Evolutionary conservation across 2,888 invertebrate genomes (phyloP).

Genomic region (Leptura quadrifasciata): DNA sequence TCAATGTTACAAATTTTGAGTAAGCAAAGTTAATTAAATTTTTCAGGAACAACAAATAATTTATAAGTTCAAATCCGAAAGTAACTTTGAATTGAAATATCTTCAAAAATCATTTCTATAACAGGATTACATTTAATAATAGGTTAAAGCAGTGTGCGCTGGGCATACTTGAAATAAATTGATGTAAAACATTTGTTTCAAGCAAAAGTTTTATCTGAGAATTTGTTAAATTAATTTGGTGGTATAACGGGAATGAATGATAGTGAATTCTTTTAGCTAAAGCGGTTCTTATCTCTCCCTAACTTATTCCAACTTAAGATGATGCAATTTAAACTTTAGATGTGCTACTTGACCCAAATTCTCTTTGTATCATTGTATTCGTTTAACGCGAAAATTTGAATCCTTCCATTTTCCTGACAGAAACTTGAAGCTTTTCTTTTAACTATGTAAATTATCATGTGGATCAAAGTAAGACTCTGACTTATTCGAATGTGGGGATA

Average conservation of each 20-base stretch:
- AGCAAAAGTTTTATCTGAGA: constrained; percentile 62
- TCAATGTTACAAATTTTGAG: too few species aligned
- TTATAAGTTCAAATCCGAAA: background rate
- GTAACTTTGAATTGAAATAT: background rate
- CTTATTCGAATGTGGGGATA: constrained; percentile 24
- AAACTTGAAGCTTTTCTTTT: constrained; percentile 42
- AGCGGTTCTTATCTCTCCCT: constrained; percentile 62
- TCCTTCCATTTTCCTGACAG: constrained; percentile 56
- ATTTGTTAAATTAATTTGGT: constrained; percentile 65
- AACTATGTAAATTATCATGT: constrained; percentile 49
- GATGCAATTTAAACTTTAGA: constrained; percentile 68
- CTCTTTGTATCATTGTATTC: constrained; percentile 63
- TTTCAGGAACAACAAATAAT: background rate
- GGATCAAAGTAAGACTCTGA: constrained; percentile 39
- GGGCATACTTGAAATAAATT: constrained; percentile 48
- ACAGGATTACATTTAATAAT: constrained; percentile 1
- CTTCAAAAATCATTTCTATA: background rate
- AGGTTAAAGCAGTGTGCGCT: background rate
- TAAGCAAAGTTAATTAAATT: too few species aligned
- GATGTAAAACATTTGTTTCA: constrained; percentile 61
- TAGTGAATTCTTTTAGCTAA: constrained; percentile 63
- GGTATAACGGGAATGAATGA: constrained; percentile 63
- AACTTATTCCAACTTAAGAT: constrained; percentile 66
- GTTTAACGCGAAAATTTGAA: constrained; percentile 57
- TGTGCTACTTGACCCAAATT: constrained; percentile 65